Conservation (phyloP, 2,797 vertebrate genomes). For the Uromys caudimaculatus region DNA sequence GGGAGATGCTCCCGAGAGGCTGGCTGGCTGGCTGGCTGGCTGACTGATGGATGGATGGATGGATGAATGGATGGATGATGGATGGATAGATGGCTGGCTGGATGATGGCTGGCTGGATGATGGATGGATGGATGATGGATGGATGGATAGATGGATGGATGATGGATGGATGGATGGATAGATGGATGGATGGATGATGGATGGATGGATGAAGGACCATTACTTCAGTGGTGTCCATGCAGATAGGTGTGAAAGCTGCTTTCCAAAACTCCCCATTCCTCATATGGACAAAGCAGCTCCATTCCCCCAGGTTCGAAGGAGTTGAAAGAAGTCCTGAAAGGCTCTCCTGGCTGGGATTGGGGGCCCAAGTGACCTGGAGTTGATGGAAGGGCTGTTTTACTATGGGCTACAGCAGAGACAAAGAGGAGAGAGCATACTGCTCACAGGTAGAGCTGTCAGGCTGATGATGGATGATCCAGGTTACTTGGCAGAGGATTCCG, state of each 20-base stretch:
- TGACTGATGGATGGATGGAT: no score
- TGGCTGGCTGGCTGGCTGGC: neutral
- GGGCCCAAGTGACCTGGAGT: no score
- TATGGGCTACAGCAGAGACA: neutral
- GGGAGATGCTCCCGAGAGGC: neutral
- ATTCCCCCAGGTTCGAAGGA: neutral
- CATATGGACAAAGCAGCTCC: neutral
- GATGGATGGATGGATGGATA: no score
- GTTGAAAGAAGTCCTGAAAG: neutral
- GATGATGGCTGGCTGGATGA: no score
- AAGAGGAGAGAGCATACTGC: neutral
- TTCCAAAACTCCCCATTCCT: neutral
- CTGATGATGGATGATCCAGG: no score
- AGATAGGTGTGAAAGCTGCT: neutral
- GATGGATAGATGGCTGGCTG: no score
- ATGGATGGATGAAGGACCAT: neutral
- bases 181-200: no score
- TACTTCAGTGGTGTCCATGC: neutral
- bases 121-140: no score
- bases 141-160: no score
- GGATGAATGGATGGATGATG: no score
- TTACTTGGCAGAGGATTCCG: neutral
- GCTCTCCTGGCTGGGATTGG: neutral
- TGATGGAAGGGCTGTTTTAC: neutral
- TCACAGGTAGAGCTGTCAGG: neutral